Evolutionary conservation across 2,888 invertebrate species (phyloP), one percentile per base, ranked within the genome.

Genomic region (Metopia argyrocephala): DNA sequence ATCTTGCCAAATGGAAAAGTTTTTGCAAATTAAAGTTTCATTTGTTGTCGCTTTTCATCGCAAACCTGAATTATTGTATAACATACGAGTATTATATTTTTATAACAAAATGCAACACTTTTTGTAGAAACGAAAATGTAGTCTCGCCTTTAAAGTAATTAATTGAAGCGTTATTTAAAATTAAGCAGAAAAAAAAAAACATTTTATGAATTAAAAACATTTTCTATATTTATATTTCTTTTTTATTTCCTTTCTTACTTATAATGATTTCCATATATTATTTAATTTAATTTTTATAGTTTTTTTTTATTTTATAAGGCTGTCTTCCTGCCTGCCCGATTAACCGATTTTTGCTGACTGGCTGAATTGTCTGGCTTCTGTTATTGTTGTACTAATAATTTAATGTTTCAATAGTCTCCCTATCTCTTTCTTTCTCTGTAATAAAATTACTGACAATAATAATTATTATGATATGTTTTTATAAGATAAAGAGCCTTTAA

Each of bases 301-400:
- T 38, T 38, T 12, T 12, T 31, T 2, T 12, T 31, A 3, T 12
- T 2, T 31, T 66, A 48, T 62, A 61, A 57, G 56, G 56, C 31
- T 31, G 25, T 23, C 15, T 9, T 45, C 18, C 21, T 38, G 57
- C 5, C 12, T 31, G 31, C 12, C 12, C 18, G 23, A 21, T 6
- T 56, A 48, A 27, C n/a, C n/a, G n/a, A n/a, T n/a, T n/a, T n/a
- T n/a, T n/a, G n/a, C 68, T 68, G 75, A 46, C 61, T 48, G 18
- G 48, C 48, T 48, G 48, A n/a, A n/a, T 5, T 48, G 20, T n/a
- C 18, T n/a, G 48, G 48, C 48, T 70, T 61, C 48, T 73, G 50
- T 59, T 70, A 70, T 76, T 73, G 57, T 59, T 70, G 76, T 76
- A 70, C 70, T 61, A 59, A 68, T 46, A 38, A 38, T 69, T 69